These are phyloP conservation scores for Tanytarsus gracilentus DNA, from an alignment of 2,888 invertebrate genomes.

Conservation along the genomic window DNA sequence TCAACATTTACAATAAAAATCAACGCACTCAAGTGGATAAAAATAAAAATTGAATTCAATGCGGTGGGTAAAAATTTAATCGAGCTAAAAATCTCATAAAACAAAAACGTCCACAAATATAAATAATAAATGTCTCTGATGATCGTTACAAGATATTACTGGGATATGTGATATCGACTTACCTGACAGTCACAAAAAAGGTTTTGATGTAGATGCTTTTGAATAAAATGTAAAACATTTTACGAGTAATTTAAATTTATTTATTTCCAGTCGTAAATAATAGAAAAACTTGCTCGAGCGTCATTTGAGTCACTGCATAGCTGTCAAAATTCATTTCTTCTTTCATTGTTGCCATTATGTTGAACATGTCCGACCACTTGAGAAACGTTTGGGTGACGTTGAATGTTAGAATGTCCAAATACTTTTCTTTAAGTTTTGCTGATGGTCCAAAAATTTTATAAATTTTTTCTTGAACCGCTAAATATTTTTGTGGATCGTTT, in stretches of 20 bases:
- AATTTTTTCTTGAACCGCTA: background rate
- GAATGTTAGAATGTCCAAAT: slow-evolving; percentile 55
- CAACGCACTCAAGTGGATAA: too few relatives aligned
- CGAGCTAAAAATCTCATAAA: slow-evolving; percentile 23
- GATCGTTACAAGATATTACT: slow-evolving; percentile 27
- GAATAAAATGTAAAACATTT: background rate
- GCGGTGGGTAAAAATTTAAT: slow-evolving; percentile 25
- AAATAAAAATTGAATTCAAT: too few relatives aligned
- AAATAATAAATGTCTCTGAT: slow-evolving; percentile 27
- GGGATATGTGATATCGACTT: slow-evolving; percentile 21
- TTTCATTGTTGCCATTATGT: slow-evolving; percentile 56
- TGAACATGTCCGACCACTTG: slow-evolving; percentile 63
- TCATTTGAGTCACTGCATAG: slow-evolving; percentile 71
- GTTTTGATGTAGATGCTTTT: background rate
- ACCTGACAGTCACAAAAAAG: background rate
- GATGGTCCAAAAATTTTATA: slow-evolving; percentile 40
- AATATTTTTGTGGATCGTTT: background rate
- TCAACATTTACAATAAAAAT: too few relatives aligned
- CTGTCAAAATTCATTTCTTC: slow-evolving; percentile 55
- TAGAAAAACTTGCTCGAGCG: slow-evolving; percentile 71
- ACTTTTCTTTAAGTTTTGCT: slow-evolving; percentile 48
- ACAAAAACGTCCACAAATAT: too few relatives aligned
- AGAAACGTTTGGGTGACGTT: too few relatives aligned
- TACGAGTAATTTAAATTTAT: background rate
- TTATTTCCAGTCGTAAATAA: too few relatives aligned